Base-by-base conservation (phyloP, 1,140 invertebrate species). In the Aphidius ervi region DNA sequence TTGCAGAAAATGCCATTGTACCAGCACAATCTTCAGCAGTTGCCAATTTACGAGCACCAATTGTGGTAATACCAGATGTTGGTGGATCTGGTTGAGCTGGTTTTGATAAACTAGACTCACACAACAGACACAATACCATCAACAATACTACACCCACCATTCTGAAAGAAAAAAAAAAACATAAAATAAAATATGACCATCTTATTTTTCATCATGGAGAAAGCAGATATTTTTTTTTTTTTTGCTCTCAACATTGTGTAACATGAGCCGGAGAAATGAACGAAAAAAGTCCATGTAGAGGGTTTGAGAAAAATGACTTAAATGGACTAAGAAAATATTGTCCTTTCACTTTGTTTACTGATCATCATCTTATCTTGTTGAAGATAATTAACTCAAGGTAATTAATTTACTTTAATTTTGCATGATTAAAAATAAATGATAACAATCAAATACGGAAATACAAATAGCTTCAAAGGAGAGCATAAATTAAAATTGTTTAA, bases 1-100 rank as follows among this genome's bases (percentile, higher is more conserved):
- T 74, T 6, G 74, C 70, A 20, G 78, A 78, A 64, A 82, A 82
- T 48, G 80, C 79, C 16, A 82, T 76, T n/a, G 74, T 69, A 48
- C 76, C 77, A 39, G 71, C 68, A 58, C 80, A 82, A 57, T 81
- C 80, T 48, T 72, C 72, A 9, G 79, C 78, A 7, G 76, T 80
- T 5, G 75, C 73, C 10, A 79, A 67, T 71, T 78, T 80, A 42
- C 70, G 58, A 1, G 78, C 74, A 5, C 76, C 75, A 10, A 77
- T 63, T 10, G 76, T 78, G 4, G 76, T 77, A 55, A 74, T 77
- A 52, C 71, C 70, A 45, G 68, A 63, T 43, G 62, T 58, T 46
- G 75, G 73, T 58, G 74, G 71, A 54, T 74, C 68, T 47, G 72
- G 68, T 66, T 63, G 46, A 5, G 71, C 67, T 57, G 74, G 69